Conservation (phyloP, 2,113 vertebrate genomes). For the Tragelaphus scriptus region DNA sequence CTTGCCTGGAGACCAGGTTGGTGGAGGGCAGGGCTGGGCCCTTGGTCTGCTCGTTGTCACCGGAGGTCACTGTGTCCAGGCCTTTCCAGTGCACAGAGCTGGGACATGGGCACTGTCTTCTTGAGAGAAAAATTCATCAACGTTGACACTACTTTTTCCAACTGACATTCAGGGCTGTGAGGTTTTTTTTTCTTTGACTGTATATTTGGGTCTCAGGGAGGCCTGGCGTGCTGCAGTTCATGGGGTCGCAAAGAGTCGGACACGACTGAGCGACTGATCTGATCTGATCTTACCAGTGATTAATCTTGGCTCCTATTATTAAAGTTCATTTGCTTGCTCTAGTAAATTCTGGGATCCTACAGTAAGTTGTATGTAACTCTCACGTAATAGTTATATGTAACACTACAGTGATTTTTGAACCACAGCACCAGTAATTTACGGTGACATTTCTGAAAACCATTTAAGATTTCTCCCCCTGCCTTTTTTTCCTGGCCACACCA, state of each 20-base stretch:
- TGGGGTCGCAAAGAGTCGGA: no score
- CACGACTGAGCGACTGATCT: no score
- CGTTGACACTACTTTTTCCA: not conserved
- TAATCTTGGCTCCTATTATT: not conserved
- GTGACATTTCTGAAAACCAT: not conserved
- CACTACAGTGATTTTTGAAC: no score
- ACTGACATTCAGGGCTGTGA: not conserved
- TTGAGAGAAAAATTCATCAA: not conserved
- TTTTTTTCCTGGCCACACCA: not conserved
- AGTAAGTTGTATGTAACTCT: not conserved
- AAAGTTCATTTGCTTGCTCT: not conserved
- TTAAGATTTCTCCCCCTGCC: not conserved
- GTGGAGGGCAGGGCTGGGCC: no score
- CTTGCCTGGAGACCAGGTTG: not conserved
- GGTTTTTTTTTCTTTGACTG: not conserved
- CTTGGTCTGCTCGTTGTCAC: fast-evolving
- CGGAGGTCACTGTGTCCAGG: fast-evolving
- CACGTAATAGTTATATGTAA: fast-evolving
- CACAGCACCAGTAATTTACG: not conserved
- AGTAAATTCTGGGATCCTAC: not conserved
- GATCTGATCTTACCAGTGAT: not conserved
- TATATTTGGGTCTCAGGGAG: not conserved
- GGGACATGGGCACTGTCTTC: not conserved
- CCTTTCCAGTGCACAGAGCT: no score
- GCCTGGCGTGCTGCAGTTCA: no score